A percentile compares a stretch with the other conserved stretches of the same genome.
Evolutionary conservation across 2,113 vertebrate genomes (phyloP).

Genomic region (Caretta caretta): DNA sequence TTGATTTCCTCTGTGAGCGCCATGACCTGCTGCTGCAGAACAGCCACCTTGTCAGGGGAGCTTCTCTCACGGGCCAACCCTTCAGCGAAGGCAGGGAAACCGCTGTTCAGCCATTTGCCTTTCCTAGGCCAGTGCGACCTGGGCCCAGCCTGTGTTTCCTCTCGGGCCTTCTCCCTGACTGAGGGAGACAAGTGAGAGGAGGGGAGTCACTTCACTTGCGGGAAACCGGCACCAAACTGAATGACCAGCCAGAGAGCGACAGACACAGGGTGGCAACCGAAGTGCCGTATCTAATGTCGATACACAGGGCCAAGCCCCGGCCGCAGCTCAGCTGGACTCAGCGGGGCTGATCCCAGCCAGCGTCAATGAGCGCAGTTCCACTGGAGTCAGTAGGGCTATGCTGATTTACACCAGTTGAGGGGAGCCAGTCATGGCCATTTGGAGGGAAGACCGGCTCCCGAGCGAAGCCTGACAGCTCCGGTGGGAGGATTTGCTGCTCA

Average conservation of each 20-base stretch:
- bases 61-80: conserved; percentile 61
- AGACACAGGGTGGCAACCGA: neutral
- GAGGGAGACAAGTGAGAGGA: neutral
- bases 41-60: conserved; percentile 70
- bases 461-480: neutral
- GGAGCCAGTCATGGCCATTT: neutral
- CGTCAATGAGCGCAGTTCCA: too few species aligned
- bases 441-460: neutral
- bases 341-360: neutral
- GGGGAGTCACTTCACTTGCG: neutral
- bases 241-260: neutral
- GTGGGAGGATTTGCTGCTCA: neutral
- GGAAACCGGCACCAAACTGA: neutral
- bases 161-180: conserved; percentile 41
- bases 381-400: neutral
- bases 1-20: conserved; percentile 87
- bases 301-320: too few species aligned
- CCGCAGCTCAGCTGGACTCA: neutral
- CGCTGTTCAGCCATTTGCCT: conserved; percentile 74
- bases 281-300: neutral
- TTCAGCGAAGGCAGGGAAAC: conserved; percentile 73
- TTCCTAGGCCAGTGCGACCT: conserved; percentile 68
- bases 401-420: neutral
- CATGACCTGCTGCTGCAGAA: conserved; percentile 86
- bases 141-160: conserved; percentile 46